Conservation (phyloP, 2,113 vertebrate genomes). For the Phalacrocorax brasilianus region DNA sequence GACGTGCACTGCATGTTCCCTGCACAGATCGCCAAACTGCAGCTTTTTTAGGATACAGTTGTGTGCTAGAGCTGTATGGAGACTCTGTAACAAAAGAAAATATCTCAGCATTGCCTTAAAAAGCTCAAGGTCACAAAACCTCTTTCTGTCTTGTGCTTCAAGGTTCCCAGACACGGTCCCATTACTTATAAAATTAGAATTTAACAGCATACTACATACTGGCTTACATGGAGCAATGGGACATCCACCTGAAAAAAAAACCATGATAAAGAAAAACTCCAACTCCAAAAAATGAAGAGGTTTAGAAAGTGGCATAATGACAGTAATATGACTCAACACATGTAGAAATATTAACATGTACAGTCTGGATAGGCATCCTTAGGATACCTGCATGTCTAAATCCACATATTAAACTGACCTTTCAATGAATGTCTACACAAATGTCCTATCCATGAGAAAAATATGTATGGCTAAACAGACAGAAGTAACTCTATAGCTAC, state of each 20-base stretch:
- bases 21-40: constrained; percentile 77
- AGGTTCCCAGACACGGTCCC: not conserved
- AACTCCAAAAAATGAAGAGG: not conserved
- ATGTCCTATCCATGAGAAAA: not conserved
- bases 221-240: not conserved
- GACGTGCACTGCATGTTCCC: constrained; percentile 48
- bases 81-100: constrained; percentile 76
- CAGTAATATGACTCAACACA: not conserved
- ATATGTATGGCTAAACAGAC: not conserved
- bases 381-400: not conserved
- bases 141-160: not conserved
- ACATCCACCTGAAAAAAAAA: not conserved
- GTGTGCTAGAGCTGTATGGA: constrained; percentile 83
- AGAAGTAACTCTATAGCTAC: not conserved
- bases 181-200: not conserved
- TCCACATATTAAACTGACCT: not conserved
- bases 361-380: not conserved
- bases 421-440: not conserved
- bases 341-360: not conserved
- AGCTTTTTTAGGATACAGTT: constrained; percentile 74
- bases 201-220: not conserved
- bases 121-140: not conserved
- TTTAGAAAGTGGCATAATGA: not conserved
- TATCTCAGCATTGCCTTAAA: not conserved
- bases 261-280: not conserved